A percentile compares a stretch with the other conserved stretches of the same genome.
phyloP scores from a whole-genome alignment of 1,140 invertebrate genomes.

The Episyrphus balteatus region DNA sequence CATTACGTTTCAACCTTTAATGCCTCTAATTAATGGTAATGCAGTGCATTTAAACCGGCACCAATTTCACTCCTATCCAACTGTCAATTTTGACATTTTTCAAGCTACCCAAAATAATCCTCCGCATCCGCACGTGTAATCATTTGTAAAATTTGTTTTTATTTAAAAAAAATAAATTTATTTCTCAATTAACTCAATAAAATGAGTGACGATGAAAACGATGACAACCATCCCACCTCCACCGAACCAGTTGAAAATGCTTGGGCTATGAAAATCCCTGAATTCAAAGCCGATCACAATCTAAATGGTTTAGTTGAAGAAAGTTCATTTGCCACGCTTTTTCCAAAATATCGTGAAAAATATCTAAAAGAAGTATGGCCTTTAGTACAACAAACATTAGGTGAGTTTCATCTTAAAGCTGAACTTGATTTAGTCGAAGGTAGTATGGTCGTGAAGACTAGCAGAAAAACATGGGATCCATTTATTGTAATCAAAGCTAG shows the following conservation, averaged over 20 bases:
- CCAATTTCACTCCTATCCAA: too few relatives aligned
- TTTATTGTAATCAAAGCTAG: conserved; percentile 94
- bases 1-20: too few relatives aligned
- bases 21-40: too few relatives aligned
- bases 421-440: conserved; percentile 94
- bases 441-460: conserved; percentile 88
- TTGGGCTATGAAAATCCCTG: conserved; percentile 80
- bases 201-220: conserved; percentile 26
- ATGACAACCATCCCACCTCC: conserved; percentile 9
- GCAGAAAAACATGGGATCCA: conserved; percentile 97
- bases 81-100: too few relatives aligned
- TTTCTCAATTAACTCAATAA: background rate
- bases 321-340: conserved; percentile 58
- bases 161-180: too few relatives aligned
- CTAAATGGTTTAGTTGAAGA: conserved; percentile 65
- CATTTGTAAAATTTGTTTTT: too few relatives aligned
- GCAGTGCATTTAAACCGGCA: too few relatives aligned
- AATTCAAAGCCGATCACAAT: conserved; percentile 85
- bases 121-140: too few relatives aligned
- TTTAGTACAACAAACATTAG: conserved; percentile 76
- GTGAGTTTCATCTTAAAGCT: conserved; percentile 68
- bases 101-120: too few relatives aligned
- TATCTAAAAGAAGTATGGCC: conserved; percentile 96
- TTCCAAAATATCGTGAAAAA: conserved; percentile 81
- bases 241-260: conserved; percentile 65